Percentiles rank a stretch among this genome's conserved stretches.
Evolutionary conservation across 2,888 invertebrate genomes (phyloP).

Genomic region (Noctua janthina): DNA sequence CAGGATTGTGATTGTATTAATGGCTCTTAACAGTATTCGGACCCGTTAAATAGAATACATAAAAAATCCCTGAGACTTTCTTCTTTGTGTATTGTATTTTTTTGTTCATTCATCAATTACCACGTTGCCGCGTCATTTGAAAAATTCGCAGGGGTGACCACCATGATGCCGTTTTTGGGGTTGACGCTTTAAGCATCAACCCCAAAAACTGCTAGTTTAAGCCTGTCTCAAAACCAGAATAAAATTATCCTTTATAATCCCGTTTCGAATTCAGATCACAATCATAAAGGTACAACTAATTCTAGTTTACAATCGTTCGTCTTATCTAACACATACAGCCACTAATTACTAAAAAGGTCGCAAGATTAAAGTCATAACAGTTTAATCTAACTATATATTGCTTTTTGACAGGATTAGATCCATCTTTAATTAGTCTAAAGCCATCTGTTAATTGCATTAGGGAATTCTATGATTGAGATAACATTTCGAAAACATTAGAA

Average conservation of each 20-base stretch:
- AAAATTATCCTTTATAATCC: neutral
- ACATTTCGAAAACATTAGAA: neutral
- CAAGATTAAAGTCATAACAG: conserved; percentile 18
- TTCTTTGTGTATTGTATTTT: neutral
- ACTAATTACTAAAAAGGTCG: conserved; percentile 18
- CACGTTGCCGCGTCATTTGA: neutral
- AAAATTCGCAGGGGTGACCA: neutral
- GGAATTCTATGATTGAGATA: conserved; percentile 1
- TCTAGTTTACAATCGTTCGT: neutral
- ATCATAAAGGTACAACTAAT: neutral
- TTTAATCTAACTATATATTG: conserved; percentile 31
- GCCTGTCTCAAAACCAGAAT: neutral
- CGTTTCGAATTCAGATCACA: neutral
- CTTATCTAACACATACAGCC: neutral
- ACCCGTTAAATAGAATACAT: neutral
- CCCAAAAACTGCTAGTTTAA: neutral
- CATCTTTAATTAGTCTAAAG: conserved; percentile 25
- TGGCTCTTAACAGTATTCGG: too few species aligned
- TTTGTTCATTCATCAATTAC: neutral
- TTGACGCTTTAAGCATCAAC: neutral
- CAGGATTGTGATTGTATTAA: neutral
- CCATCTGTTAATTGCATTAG: conserved; percentile 27
- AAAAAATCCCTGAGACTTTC: neutral
- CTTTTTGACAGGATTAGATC: conserved; percentile 1
- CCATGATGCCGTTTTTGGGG: neutral